These are phyloP conservation scores for Turritopsis rubra DNA, from an alignment of 30 jellyfish, hydroid and myxozoan genomes.

Conservation along the genomic window DNA sequence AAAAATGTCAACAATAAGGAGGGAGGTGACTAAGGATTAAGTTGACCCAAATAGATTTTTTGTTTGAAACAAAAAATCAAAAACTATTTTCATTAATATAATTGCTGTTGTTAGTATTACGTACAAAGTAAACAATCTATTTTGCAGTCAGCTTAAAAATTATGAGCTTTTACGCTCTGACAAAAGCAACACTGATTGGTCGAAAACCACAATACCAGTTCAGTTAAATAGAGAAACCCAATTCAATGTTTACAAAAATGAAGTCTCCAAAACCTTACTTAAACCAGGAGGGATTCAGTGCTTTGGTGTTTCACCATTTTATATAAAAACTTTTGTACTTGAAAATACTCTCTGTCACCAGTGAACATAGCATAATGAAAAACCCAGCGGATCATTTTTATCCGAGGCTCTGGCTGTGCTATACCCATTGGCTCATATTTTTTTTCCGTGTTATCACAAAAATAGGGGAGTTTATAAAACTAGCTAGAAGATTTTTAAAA, in stretches of 20 bases:
- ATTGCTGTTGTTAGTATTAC: neutral
- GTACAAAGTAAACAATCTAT: neutral
- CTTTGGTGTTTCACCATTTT: neutral
- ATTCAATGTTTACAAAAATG: too few relatives aligned
- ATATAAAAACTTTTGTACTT: neutral
- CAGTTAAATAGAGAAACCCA: too few relatives aligned
- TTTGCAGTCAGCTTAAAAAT: neutral
- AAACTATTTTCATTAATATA: neutral
- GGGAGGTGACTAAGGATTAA: neutral
- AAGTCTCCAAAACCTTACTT: neutral
- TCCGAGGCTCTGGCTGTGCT: neutral
- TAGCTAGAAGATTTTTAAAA: neutral
- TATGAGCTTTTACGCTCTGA: neutral
- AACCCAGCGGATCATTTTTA: neutral
- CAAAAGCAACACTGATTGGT: neutral
- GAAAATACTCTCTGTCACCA: neutral
- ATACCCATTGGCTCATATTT: neutral
- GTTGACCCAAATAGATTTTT: neutral
- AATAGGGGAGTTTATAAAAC: neutral
- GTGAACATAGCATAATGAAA: neutral
- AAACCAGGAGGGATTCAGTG: neutral
- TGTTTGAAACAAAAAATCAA: neutral
- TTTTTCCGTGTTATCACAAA: neutral
- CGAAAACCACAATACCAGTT: too few relatives aligned
- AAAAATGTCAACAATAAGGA: neutral